Evolutionary conservation across 2,797 vertebrate species (phyloP).

Genomic region (Alcedo atthis): DNA sequence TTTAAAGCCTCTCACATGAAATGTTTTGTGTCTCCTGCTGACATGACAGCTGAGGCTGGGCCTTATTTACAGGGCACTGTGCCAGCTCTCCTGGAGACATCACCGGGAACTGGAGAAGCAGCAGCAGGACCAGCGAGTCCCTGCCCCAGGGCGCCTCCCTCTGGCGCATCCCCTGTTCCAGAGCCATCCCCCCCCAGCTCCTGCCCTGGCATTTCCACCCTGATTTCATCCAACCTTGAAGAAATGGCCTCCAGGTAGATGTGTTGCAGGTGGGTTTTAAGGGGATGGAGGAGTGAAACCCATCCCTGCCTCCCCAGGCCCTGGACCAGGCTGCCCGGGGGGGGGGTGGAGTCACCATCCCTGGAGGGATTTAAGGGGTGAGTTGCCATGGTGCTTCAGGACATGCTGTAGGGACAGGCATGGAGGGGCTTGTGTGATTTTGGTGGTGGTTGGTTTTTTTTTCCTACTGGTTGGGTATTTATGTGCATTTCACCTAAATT

Average conservation of each 20-base stretch:
- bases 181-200: neutral
- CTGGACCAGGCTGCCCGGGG: no score
- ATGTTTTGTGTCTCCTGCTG: slow-evolving; percentile 43
- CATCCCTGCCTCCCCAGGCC: no score
- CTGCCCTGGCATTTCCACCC: neutral
- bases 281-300: accelerated
- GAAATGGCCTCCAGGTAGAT: neutral
- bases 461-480: no score
- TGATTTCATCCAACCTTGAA: neutral
- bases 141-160: neutral
- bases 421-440: no score
- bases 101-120: neutral
- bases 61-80: slow-evolving; percentile 9
- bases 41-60: slow-evolving; percentile 17
- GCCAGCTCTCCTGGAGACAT: slow-evolving; percentile 40
- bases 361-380: no score
- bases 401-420: no score
- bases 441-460: no score
- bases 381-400: no score
- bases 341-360: no score
- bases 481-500: no score
- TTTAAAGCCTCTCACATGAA: slow-evolving; percentile 38
- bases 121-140: neutral
- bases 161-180: neutral
- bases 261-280: neutral